These are phyloP conservation scores for Procambarus virginalis DNA, from an alignment of 1,140 invertebrate genomes.

Conservation along the genomic window DNA sequence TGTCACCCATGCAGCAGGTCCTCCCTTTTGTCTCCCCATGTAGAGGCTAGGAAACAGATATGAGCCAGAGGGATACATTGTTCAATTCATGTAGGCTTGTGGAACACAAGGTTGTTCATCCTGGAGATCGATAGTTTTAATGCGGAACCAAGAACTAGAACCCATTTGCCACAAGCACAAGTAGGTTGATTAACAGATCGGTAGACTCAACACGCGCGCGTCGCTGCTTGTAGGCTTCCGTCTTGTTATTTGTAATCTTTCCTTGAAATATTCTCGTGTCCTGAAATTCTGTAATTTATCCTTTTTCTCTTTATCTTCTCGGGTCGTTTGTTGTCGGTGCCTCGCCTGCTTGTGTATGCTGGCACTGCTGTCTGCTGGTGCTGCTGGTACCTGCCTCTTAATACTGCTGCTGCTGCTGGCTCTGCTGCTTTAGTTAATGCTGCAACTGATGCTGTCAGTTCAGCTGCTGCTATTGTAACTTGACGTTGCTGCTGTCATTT, in stretches of 20 bases:
- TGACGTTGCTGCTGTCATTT: background rate
- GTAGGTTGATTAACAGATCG: too few species aligned
- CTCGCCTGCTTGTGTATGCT: background rate
- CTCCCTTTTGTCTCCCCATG: too few species aligned
- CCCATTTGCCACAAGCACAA: too few species aligned
- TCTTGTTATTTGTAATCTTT: background rate
- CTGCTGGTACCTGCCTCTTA: background rate
- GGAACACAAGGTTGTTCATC: too few species aligned
- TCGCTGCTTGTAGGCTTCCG: background rate
- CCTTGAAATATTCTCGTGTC: too few species aligned
- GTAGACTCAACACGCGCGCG: background rate
- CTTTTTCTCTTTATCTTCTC: background rate
- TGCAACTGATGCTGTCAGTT: background rate
- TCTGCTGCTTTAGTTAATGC: background rate
- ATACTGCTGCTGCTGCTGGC: background rate
- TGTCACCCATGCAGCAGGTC: too few species aligned
- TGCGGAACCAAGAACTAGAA: too few species aligned
- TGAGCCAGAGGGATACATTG: too few species aligned
- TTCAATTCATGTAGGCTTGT: too few species aligned
- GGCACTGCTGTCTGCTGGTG: too few species aligned
- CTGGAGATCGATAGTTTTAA: too few species aligned
- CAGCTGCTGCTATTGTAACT: background rate
- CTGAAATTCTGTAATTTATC: background rate
- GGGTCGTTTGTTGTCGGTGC: background rate
- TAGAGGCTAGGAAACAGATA: too few species aligned